Evolutionary conservation across 2,797 vertebrate species (phyloP).

Genomic region (Micropoecilia bifurca): DNA sequence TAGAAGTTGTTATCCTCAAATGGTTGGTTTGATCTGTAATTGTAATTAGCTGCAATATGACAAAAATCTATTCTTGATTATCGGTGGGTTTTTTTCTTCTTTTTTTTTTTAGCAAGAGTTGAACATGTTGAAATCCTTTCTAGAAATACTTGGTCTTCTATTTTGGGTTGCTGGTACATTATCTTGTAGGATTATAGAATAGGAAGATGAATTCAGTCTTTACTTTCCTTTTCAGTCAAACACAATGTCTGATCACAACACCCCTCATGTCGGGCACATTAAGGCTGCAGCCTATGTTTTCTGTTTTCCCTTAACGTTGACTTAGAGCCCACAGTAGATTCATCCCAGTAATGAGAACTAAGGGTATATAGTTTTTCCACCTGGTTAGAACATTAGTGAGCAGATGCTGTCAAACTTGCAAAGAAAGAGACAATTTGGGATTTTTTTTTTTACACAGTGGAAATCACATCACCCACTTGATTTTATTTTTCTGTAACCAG

Average conservation of each 20-base stretch:
- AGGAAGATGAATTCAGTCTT: not conserved
- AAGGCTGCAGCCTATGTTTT: slow-evolving; percentile 19
- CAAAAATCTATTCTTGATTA: too few species aligned
- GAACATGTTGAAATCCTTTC: not conserved
- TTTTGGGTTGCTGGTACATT: not conserved
- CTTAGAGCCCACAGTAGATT: slow-evolving; percentile 35
- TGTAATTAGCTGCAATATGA: too few species aligned
- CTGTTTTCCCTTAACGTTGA: slow-evolving; percentile 31
- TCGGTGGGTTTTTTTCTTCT: not conserved
- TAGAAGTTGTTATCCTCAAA: too few species aligned
- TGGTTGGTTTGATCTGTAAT: too few species aligned
- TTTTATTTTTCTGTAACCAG: not conserved
- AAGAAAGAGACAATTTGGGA: not conserved
- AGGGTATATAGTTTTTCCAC: slow-evolving; percentile 17
- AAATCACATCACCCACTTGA: slow-evolving; percentile 5
- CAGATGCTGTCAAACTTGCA: slow-evolving; percentile 1
- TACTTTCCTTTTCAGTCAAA: not conserved
- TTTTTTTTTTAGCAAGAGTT: not conserved
- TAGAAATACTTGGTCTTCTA: not conserved
- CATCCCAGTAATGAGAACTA: slow-evolving; percentile 23
- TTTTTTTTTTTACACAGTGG: not conserved
- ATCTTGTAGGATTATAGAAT: not conserved
- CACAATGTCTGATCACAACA: not conserved
- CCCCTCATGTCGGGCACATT: slow-evolving; percentile 21
- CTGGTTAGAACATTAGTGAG: slow-evolving; percentile 30